A percentile compares a stretch with the other conserved stretches of the same genome.
These are phyloP conservation scores for Hydrolagus affinis DNA, from an alignment of 2,113 vertebrate species.

Conservation along the genomic window DNA sequence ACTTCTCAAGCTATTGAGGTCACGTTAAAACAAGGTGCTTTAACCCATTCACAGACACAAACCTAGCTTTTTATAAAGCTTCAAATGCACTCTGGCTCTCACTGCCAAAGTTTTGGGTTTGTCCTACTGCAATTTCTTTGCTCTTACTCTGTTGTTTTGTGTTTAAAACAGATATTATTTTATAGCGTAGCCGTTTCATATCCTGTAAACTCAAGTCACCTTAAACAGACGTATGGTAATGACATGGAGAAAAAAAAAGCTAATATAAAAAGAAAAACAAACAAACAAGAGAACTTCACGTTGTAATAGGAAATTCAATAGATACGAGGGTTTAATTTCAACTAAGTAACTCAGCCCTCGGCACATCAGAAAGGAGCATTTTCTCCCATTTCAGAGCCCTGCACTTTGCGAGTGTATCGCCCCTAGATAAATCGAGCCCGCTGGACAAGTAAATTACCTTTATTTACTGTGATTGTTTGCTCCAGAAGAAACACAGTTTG, in stretches of 20 bases:
- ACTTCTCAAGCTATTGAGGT: background rate
- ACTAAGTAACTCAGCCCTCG: background rate
- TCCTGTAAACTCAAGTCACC: background rate
- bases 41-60: background rate
- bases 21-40: background rate
- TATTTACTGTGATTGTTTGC: constrained; percentile 66
- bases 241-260: background rate
- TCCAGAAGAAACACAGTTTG: constrained; percentile 85
- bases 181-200: background rate
- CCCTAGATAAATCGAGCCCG: no score
- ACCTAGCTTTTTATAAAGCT: background rate
- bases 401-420: background rate
- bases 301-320: background rate
- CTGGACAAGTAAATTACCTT: constrained; percentile 57
- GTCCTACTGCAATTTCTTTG: background rate
- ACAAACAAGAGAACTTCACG: background rate
- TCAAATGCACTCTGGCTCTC: background rate
- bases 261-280: background rate
- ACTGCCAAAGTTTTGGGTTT: background rate
- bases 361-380: no score
- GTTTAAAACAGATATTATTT: no score
- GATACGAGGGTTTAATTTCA: no score
- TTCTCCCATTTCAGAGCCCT: background rate
- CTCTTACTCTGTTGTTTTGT: background rate
- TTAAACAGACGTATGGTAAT: background rate